A percentile compares a stretch with the other conserved stretches of the same genome.
Conservation (phyloP, 1,140 invertebrate genomes). For the Onthophagus taurus region DNA sequence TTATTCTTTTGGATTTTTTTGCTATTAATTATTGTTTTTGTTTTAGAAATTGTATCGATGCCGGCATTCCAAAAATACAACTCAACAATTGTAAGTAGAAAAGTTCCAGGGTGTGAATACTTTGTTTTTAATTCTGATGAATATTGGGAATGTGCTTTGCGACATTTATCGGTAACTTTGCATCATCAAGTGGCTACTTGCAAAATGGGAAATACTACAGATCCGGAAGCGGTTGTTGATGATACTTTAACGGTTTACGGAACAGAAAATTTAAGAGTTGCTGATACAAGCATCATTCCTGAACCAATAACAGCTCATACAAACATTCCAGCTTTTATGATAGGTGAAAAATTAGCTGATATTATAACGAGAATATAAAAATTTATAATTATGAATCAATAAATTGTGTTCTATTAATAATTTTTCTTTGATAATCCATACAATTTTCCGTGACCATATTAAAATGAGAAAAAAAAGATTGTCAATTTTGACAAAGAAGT, state of each 20-base stretch:
- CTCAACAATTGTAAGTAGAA: slow-evolving; percentile 15
- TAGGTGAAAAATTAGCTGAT: slow-evolving; percentile 74
- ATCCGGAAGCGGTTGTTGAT: slow-evolving; percentile 61
- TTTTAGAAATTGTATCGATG: too few species aligned
- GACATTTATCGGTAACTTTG: slow-evolving; percentile 47
- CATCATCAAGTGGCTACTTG: slow-evolving; percentile 55
- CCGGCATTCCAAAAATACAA: slow-evolving; percentile 19
- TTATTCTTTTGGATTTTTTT: too few species aligned
- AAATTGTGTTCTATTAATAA: too few species aligned
- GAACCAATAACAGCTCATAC: slow-evolving; percentile 57
- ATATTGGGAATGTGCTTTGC: slow-evolving; percentile 42
- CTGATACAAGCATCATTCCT: slow-evolving; percentile 68
- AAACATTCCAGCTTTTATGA: slow-evolving; percentile 67
- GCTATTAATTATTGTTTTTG: too few species aligned
- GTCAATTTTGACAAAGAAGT: too few species aligned
- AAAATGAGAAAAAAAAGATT: too few species aligned
- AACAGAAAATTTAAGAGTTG: slow-evolving; percentile 54
- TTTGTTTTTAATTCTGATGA: slow-evolving; percentile 21
- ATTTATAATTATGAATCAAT: too few species aligned
- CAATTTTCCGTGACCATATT: too few species aligned
- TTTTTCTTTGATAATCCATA: too few species aligned
- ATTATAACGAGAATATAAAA: slow-evolving; percentile 63
- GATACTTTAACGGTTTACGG: slow-evolving; percentile 58
- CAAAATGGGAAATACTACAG: slow-evolving; percentile 62
- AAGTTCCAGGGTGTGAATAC: slow-evolving; percentile 20